Evolutionary conservation across 2,888 invertebrate species (phyloP).

Genomic region (Cheilosia soror): DNA sequence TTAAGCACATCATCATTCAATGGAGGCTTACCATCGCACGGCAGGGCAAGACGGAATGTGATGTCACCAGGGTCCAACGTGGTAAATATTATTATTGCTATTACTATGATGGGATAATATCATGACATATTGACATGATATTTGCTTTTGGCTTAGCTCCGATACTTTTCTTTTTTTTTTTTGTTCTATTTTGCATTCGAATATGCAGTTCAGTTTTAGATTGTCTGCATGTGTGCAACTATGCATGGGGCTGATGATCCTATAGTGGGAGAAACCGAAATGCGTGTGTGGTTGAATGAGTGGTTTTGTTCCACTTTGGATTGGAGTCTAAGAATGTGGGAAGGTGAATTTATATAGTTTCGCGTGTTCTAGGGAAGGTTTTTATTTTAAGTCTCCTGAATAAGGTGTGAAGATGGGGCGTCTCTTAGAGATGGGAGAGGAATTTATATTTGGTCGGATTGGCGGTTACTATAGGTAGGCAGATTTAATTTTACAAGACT

Average conservation of each 20-base stretch:
- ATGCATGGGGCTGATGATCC: background rate
- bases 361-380: background rate
- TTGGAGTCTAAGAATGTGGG: slow-evolving; percentile 25
- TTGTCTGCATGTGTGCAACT: background rate
- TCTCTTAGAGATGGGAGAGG: too few relatives aligned
- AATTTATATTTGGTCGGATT: too few relatives aligned
- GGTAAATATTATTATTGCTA: slow-evolving; percentile 74
- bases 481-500: too few relatives aligned
- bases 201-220: slow-evolving; percentile 18
- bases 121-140: slow-evolving; percentile 76
- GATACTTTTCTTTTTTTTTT: slow-evolving; percentile 27
- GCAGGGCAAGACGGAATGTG: slow-evolving; percentile 38
- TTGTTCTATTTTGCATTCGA: slow-evolving; percentile 25
- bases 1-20: slow-evolving; percentile 45
- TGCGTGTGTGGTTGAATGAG: slow-evolving; percentile 41
- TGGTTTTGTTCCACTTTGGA: slow-evolving; percentile 18
- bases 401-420: too few relatives aligned
- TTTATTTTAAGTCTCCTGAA: too few relatives aligned
- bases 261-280: slow-evolving; percentile 58
- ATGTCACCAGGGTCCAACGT: slow-evolving; percentile 74
- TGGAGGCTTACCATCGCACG: slow-evolving; percentile 44
- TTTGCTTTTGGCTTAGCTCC: slow-evolving; percentile 69
- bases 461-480: too few relatives aligned
- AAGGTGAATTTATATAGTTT: background rate
- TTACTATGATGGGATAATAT: slow-evolving; percentile 75